These are phyloP conservation scores for Volucella inflata DNA, from an alignment of 2,888 invertebrate species.

Conservation along the genomic window DNA sequence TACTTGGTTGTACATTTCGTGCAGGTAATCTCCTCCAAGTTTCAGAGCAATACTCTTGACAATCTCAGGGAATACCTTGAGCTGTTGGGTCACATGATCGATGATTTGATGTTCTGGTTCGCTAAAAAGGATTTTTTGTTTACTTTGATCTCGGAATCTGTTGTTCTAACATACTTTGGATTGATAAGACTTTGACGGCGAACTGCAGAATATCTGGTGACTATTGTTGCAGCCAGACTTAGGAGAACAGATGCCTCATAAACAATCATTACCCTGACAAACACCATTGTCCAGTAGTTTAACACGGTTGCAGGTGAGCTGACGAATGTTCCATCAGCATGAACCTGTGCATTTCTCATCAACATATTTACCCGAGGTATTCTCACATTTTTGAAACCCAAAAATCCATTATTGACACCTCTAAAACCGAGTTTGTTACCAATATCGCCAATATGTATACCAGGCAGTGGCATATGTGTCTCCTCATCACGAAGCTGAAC, in stretches of 20 bases:
- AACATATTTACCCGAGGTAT: slow-evolving; percentile 95
- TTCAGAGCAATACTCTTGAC: slow-evolving; percentile 91
- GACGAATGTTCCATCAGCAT: slow-evolving; percentile 94
- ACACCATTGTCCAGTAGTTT: slow-evolving; percentile 94
- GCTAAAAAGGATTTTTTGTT: slow-evolving; percentile 84
- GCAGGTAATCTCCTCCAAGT: slow-evolving; percentile 89
- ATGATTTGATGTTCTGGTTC: slow-evolving; percentile 94
- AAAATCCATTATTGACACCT: slow-evolving; percentile 95
- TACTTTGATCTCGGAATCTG: neutral
- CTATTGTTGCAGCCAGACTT: slow-evolving; percentile 93
- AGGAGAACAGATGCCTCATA: slow-evolving; percentile 89
- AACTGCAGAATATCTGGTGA: slow-evolving; percentile 94
- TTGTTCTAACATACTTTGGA: slow-evolving; percentile 87
- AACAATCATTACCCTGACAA: slow-evolving; percentile 93
- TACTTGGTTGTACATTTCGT: slow-evolving; percentile 92
- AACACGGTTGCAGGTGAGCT: slow-evolving; percentile 92
- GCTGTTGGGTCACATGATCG: slow-evolving; percentile 96
- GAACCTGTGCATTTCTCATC: slow-evolving; percentile 96
- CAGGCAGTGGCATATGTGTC: slow-evolving; percentile 92
- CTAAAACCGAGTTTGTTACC: slow-evolving; percentile 97
- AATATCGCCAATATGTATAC: slow-evolving; percentile 96
- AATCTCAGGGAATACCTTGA: slow-evolving; percentile 93
- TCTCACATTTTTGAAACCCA: slow-evolving; percentile 92
- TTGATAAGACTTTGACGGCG: slow-evolving; percentile 93
- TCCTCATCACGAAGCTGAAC: slow-evolving; percentile 94